Percentiles rank a stretch among this genome's conserved stretches.
Evolutionary conservation across 1,140 invertebrate species (phyloP).

Genomic region (Holotrichia oblita): DNA sequence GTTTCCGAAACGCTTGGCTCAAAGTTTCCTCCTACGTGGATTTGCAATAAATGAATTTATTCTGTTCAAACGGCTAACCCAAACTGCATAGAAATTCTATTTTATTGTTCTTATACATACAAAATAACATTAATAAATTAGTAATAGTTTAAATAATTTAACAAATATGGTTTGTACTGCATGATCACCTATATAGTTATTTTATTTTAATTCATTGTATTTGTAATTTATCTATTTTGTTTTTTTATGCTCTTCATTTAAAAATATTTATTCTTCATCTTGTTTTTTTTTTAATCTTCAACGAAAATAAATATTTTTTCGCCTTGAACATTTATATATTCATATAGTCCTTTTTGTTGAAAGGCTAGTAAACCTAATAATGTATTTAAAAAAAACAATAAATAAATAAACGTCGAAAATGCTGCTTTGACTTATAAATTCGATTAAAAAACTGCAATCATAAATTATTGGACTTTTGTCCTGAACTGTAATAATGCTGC

Average conservation of each 20-base stretch:
- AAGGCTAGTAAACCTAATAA: slow-evolving; percentile 29
- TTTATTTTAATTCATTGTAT: slow-evolving; percentile 16
- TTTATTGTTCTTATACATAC: background rate
- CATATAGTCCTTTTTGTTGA: background rate
- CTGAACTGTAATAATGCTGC: background rate
- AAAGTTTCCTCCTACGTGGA: background rate
- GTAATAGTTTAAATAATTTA: slow-evolving; percentile 22
- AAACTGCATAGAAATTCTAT: background rate
- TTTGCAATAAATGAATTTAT: slow-evolving; percentile 25
- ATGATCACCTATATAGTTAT: slow-evolving; percentile 15
- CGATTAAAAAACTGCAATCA: slow-evolving; percentile 9
- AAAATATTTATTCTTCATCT: slow-evolving; percentile 9
- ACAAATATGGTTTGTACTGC: slow-evolving; percentile 31
- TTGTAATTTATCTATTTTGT: background rate
- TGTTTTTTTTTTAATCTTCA: background rate
- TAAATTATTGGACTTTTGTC: background rate
- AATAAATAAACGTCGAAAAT: background rate
- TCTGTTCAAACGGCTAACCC: background rate
- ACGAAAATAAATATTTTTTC: too few species aligned
- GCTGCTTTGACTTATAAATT: slow-evolving; percentile 9
- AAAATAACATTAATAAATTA: slow-evolving; percentile 1
- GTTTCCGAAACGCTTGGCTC: background rate
- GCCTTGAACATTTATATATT: too few species aligned
- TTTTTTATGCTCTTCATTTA: background rate
- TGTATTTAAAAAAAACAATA: background rate